phyloP scores from a whole-genome alignment of 2,888 invertebrate genomes.

The Bombylius discolor region DNA sequence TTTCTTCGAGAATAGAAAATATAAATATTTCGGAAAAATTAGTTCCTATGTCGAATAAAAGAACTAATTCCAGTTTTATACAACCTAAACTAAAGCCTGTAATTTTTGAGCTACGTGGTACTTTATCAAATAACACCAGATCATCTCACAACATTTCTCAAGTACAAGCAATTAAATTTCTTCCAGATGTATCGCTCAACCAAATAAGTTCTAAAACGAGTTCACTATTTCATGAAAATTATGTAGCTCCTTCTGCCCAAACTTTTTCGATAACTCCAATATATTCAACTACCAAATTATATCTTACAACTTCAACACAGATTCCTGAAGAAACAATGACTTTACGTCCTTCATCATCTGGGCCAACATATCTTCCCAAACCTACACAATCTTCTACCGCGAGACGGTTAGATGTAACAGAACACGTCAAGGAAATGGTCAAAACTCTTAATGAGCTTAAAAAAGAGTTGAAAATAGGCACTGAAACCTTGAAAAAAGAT shows the following conservation, averaged over 20 bases:
- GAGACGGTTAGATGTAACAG: constrained; percentile 38
- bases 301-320: constrained; percentile 4
- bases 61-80: too few relatives aligned
- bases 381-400: not conserved
- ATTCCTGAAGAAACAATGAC: constrained; percentile 14
- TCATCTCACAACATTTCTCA: too few relatives aligned
- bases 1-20: too few relatives aligned
- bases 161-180: too few relatives aligned
- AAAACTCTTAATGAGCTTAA: constrained; percentile 51
- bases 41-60: too few relatives aligned
- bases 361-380: constrained; percentile 8
- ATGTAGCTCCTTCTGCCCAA: constrained; percentile 1
- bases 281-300: constrained; percentile 8
- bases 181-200: too few relatives aligned
- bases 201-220: too few relatives aligned
- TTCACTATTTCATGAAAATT: too few relatives aligned
- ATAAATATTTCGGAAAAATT: too few relatives aligned
- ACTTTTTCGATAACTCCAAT: constrained; percentile 2
- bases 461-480: constrained; percentile 38
- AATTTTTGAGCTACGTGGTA: too few relatives aligned
- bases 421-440: constrained; percentile 56
- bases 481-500: constrained; percentile 29
- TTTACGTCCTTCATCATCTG: constrained; percentile 3
- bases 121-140: too few relatives aligned
- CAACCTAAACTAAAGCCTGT: too few relatives aligned